A percentile compares a stretch with the other conserved stretches of the same genome.
These are phyloP conservation scores for Drosophila multiciliata DNA, from an alignment of 2,888 invertebrate species.

Conservation along the genomic window DNA sequence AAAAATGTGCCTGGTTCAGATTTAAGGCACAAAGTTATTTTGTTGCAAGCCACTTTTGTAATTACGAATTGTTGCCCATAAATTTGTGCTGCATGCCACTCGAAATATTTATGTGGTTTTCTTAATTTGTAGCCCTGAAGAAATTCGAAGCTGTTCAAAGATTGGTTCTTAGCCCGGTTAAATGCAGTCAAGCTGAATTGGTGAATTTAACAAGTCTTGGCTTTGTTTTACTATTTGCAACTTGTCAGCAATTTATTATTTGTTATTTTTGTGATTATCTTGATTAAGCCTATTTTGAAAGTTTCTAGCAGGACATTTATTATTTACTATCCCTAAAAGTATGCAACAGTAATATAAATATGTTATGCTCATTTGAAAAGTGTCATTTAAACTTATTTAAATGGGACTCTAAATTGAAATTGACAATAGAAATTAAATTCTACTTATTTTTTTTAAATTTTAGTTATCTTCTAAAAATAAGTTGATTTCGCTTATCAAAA, in stretches of 20 bases:
- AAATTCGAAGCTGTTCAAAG: neutral
- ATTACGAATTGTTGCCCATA: slow-evolving; percentile 42
- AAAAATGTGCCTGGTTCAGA: slow-evolving; percentile 49
- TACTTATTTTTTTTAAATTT: neutral
- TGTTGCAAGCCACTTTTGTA: neutral
- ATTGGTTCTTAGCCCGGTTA: neutral
- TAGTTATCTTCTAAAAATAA: neutral
- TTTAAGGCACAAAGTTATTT: slow-evolving; percentile 35
- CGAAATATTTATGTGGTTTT: neutral
- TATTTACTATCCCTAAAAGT: neutral
- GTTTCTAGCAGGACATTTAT: neutral
- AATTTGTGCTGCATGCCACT: slow-evolving; percentile 27
- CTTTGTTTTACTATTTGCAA: neutral
- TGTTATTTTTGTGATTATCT: neutral
- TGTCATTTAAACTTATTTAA: neutral
- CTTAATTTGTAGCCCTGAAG: neutral
- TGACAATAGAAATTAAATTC: neutral
- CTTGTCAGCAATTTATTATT: neutral
- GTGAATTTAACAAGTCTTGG: neutral
- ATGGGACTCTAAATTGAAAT: neutral
- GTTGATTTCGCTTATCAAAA: slow-evolving; percentile 2
- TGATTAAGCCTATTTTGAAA: neutral
- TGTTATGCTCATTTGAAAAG: too few species aligned
- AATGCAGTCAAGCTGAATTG: neutral
- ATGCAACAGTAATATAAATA: neutral